Percentiles rank a stretch among this genome's conserved stretches.
These are phyloP conservation scores for Lycocorax pyrrhopterus DNA, from an alignment of 2,113 vertebrate species.

Conservation along the genomic window DNA sequence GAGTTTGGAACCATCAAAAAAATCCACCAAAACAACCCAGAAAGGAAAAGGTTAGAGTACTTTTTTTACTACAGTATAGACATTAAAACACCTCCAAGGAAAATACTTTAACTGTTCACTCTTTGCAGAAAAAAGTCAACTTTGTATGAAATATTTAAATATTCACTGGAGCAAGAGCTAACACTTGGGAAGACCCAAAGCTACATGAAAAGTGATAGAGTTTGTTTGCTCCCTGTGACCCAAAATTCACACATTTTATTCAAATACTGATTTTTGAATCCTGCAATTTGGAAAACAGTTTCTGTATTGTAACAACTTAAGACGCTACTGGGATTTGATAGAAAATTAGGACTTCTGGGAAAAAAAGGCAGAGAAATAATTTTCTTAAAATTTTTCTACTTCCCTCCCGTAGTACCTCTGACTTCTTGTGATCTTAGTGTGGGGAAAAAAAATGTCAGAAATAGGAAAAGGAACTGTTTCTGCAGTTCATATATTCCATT, in stretches of 20 bases:
- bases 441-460: neutral
- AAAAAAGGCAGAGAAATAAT: neutral
- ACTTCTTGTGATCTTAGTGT: neutral
- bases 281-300: neutral
- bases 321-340: neutral
- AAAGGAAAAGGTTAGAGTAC: neutral
- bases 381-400: neutral
- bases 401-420: neutral
- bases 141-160: neutral
- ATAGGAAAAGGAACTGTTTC: neutral
- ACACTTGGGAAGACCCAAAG: neutral
- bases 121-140: neutral
- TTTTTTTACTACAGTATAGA: neutral
- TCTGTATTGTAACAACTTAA: neutral
- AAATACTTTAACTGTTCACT: neutral
- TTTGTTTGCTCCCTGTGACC: neutral
- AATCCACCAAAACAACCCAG: fast-evolving
- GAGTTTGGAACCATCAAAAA: neutral
- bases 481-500: neutral
- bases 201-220: neutral
- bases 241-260: neutral
- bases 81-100: neutral
- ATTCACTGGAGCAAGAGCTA: neutral
- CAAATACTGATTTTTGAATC: neutral
- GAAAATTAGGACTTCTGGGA: neutral